Evolutionary conservation across 2,888 invertebrate species (phyloP), one percentile per base, ranked within the genome.

Genomic region (Aspidapion aeneum): DNA sequence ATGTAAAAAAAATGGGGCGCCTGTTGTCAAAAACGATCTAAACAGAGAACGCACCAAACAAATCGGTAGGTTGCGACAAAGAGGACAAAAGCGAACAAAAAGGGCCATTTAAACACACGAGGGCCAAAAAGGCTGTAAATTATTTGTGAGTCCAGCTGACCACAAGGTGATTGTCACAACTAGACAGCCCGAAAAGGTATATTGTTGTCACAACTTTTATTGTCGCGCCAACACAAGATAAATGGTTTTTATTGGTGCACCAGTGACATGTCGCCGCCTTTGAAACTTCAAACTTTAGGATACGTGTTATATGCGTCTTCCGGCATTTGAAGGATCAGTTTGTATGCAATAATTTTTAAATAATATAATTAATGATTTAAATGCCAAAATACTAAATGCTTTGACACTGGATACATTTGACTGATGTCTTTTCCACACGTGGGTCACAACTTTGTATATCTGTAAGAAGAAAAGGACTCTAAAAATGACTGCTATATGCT

Each of bases 171-270:
- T 52, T 52, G 52, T 52, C 52, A 52, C 52, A 52, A 52, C 52
- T 17, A 52, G 52, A 19, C 19, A 52, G 52, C 19, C 19, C 19
- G 9, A 48, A 35, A 35, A 35, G 35, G 52, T 52, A n/a, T n/a
- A 52, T 52, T 52, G 70, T 70, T 72, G 71, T 73, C 72, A 72
- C 68, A 71, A 71, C 70, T 70, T 68, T 71, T 71, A 66, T 69
- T 59, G 63, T 69, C 57, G 63, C 61, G 66, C 67, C 68, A 68
- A 68, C 69, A 65, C 63, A 70, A 70, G 73, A 73, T 73, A 71
- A 73, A 73, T 73, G 71, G 69, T 58, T 67, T 71, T 70, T 69
- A 69, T 71, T 68, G 54, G 60, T 56, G 58, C 58, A 55, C 54
- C n/a, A n/a, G n/a, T 56, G 18, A 18, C 17, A n/a, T 52, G 52